A percentile compares a stretch with the other conserved stretches of the same genome.
Conservation (phyloP, 2,888 invertebrate genomes). For the Ormyrus rosae region DNA sequence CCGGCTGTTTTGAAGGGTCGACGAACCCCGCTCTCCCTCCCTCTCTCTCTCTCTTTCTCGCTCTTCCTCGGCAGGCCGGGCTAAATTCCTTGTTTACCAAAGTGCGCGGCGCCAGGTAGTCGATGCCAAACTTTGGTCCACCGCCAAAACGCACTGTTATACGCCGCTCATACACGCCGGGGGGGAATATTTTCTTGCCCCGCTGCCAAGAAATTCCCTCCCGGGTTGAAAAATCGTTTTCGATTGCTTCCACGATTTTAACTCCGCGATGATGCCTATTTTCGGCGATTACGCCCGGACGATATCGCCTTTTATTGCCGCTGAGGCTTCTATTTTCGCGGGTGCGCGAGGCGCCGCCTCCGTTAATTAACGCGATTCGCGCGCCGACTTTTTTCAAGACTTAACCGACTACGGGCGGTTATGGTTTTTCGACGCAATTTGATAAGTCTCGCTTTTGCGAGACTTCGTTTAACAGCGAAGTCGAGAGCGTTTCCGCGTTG, state of each 20-base stretch:
- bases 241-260: constrained; percentile 14
- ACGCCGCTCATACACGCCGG: constrained; percentile 1
- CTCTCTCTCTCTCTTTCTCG: too few species aligned
- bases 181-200: constrained; percentile 21
- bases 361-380: too few species aligned
- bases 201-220: constrained; percentile 28
- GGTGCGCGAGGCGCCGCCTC: too few species aligned
- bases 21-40: constrained; percentile 35
- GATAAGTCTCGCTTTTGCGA: too few species aligned
- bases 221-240: constrained; percentile 19
- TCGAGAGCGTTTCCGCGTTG: too few species aligned
- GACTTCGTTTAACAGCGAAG: too few species aligned
- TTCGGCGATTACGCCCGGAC: not conserved
- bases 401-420: too few species aligned
- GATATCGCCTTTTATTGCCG: too few species aligned
- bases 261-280: constrained; percentile 14
- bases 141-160: constrained; percentile 50
- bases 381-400: too few species aligned
- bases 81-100: constrained; percentile 56
- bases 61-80: not conserved
- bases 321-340: too few species aligned
- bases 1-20: constrained; percentile 47
- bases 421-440: too few species aligned
- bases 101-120: constrained; percentile 57
- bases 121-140: constrained; percentile 53